phyloP scores from a whole-genome alignment of 2,113 vertebrate species.

The Brachypteracias leptosomus region DNA sequence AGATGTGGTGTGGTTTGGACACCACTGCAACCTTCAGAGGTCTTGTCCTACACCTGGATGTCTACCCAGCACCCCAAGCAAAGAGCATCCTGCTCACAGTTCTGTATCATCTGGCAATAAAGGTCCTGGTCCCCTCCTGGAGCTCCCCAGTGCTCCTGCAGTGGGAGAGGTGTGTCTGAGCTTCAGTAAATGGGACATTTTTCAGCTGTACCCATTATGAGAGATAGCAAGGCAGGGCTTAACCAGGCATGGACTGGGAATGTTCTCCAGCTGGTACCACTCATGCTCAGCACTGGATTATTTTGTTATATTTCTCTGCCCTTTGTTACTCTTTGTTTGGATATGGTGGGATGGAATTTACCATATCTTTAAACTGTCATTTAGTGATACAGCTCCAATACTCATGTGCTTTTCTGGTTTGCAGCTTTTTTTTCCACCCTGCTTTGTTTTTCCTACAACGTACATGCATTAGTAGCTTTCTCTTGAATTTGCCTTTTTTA shows the following conservation, averaged over 20 bases:
- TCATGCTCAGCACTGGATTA: background rate
- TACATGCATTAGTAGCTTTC: constrained; percentile 15
- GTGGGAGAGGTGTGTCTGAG: background rate
- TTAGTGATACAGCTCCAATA: constrained; percentile 8
- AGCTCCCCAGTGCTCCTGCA: background rate
- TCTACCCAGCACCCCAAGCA: background rate
- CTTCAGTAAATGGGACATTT: rapidly evolving
- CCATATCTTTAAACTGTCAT: background rate
- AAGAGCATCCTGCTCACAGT: background rate
- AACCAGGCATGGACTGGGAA: background rate
- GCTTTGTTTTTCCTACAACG: constrained; percentile 39
- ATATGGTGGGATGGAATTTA: constrained; percentile 24
- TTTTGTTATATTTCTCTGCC: background rate
- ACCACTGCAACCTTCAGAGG: background rate
- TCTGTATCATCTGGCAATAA: background rate
- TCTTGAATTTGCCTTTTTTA: constrained; percentile 1
- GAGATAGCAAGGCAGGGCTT: background rate
- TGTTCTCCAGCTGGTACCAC: background rate
- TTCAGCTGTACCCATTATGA: background rate
- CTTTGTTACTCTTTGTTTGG: constrained; percentile 30
- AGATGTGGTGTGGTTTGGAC: background rate
- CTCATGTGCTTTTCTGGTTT: constrained; percentile 9
- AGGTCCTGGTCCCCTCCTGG: background rate
- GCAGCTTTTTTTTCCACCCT: background rate
- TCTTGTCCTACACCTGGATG: background rate